Conservation (phyloP, 2,797 vertebrate species). For the Poecile montanus region DNA sequence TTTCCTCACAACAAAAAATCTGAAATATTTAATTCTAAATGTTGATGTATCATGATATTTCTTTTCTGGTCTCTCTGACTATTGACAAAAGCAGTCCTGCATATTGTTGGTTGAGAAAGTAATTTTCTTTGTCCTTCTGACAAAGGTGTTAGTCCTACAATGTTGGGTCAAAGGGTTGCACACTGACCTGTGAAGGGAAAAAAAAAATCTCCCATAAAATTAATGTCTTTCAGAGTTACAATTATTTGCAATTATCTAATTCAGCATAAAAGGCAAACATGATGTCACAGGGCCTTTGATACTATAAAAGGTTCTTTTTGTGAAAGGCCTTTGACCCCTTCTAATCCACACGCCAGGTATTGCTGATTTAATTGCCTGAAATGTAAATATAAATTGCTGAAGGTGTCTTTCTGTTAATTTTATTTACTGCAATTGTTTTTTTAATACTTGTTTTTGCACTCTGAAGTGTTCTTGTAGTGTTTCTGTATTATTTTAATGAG, state of each 20-base stretch:
- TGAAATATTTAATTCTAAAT: not conserved
- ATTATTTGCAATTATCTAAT: constrained; percentile 67
- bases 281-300: constrained; percentile 54
- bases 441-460: constrained; percentile 15
- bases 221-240: constrained; percentile 54
- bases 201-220: not conserved
- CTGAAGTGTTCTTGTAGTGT: not conserved
- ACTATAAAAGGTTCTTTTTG: constrained; percentile 52
- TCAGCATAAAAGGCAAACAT: constrained; percentile 62
- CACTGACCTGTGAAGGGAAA: not conserved
- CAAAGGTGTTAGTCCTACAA: constrained; percentile 29
- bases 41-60: not conserved
- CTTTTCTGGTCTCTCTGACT: not conserved
- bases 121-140: constrained; percentile 32
- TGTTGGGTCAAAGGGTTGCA: constrained; percentile 51
- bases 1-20: not conserved
- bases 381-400: constrained; percentile 70
- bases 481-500: constrained; percentile 39
- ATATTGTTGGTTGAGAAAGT: not conserved
- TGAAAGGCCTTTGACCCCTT: constrained; percentile 54
- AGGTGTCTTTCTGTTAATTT: constrained; percentile 32
- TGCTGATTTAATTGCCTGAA: constrained; percentile 66
- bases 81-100: not conserved
- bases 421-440: constrained; percentile 30
- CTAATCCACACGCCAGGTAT: constrained; percentile 61